Conservation (phyloP, 2,113 vertebrate genomes). For the Bos taurus region DNA sequence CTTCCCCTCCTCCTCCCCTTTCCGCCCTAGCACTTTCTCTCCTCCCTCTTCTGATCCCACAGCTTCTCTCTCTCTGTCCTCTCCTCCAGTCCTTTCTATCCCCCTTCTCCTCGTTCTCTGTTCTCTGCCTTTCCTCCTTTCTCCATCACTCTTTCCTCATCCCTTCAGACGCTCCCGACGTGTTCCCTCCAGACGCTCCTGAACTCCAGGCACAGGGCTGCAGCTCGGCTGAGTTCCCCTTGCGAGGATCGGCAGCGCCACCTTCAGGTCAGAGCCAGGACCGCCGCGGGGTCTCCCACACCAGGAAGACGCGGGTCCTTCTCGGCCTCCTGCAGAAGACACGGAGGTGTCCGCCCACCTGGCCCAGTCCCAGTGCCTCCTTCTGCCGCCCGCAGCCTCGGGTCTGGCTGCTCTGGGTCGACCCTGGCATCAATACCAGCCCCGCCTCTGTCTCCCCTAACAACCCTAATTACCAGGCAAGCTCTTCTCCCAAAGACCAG, state of each 20-base stretch:
- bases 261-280: background rate
- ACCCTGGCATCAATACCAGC: background rate
- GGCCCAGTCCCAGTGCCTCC: rapidly evolving
- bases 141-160: rapidly evolving
- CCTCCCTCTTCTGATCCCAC: background rate
- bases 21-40: no score
- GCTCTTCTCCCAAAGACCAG: background rate
- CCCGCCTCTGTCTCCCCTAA: background rate
- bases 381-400: background rate
- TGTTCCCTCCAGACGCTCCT: background rate
- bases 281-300: background rate
- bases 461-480: background rate
- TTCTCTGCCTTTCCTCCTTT: background rate
- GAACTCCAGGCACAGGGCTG: rapidly evolving
- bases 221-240: background rate
- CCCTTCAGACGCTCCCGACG: background rate
- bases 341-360: background rate
- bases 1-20: no score
- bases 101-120: background rate
- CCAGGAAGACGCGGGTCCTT: background rate
- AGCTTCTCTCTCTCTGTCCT: background rate
- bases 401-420: background rate
- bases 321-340: background rate
- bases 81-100: background rate
- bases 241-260: conserved; percentile 38